phyloP scores from a whole-genome alignment of 2,797 vertebrate genomes.

The Tragopan temminckii region DNA sequence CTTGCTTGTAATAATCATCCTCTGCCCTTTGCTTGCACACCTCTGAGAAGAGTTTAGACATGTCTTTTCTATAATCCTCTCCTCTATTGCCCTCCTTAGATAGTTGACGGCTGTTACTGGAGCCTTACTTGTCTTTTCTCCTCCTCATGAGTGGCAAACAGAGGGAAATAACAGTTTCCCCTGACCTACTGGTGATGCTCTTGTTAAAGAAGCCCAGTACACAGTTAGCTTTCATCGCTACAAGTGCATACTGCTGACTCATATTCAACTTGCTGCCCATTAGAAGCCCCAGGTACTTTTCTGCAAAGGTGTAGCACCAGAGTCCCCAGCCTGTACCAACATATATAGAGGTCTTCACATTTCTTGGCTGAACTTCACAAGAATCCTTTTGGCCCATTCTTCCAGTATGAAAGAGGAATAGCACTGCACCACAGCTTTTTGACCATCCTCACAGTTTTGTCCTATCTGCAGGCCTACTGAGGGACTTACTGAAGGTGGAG shows the following conservation, averaged over 20 bases:
- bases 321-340: not conserved
- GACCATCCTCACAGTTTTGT: not conserved
- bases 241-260: not conserved
- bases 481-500: not conserved
- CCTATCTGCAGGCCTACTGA: too few relatives aligned
- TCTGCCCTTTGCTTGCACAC: not conserved
- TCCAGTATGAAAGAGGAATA: not conserved
- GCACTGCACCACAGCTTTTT: not conserved
- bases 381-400: rapidly evolving
- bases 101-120: not conserved
- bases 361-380: not conserved
- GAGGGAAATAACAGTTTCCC: not conserved
- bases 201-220: not conserved
- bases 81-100: not conserved
- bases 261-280: not conserved
- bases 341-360: not conserved
- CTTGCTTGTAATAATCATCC: not conserved
- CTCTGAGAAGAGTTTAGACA: not conserved
- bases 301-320: not conserved
- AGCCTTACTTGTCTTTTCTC: not conserved
- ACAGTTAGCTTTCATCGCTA: not conserved
- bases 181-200: not conserved
- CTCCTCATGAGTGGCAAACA: not conserved
- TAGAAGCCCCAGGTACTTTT: not conserved
- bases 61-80: not conserved